phyloP scores from a whole-genome alignment of 1,140 invertebrate genomes.

The Thaumetopoea pityocampa region DNA sequence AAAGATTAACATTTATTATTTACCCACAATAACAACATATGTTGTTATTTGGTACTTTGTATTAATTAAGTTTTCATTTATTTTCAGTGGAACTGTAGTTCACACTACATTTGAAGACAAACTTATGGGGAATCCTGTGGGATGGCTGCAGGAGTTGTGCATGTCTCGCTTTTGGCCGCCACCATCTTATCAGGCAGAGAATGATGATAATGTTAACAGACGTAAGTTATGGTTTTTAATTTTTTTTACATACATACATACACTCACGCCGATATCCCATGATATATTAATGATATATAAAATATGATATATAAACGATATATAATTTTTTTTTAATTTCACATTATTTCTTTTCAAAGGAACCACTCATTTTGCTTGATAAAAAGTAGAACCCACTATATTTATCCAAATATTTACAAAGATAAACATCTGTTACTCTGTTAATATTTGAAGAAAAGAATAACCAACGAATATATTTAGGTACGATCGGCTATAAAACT shows the following conservation, averaged over 20 bases:
- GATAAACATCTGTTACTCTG: no score
- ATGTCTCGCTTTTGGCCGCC: slow-evolving; percentile 96
- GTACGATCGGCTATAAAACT: no score
- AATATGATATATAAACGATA: no score
- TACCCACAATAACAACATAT: background rate
- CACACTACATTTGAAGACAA: slow-evolving; percentile 81
- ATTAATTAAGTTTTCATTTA: background rate
- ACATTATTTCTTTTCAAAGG: no score
- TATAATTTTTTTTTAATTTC: no score
- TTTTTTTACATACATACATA: no score
- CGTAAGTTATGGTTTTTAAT: slow-evolving; percentile 59
- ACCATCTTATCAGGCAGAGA: slow-evolving; percentile 93
- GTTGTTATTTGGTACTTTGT: background rate
- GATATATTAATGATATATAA: background rate
- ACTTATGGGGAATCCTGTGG: slow-evolving; percentile 93
- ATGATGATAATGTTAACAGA: slow-evolving; percentile 79
- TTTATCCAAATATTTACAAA: no score
- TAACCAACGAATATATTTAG: no score
- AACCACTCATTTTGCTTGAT: no score
- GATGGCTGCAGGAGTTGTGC: slow-evolving; percentile 96
- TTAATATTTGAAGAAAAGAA: no score
- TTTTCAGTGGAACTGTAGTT: slow-evolving; percentile 51
- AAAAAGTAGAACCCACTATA: no score
- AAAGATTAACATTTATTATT: background rate
- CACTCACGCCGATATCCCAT: no score